These are phyloP conservation scores for Cephus runcator DNA, from an alignment of 2,888 invertebrate species.

Conservation along the genomic window DNA sequence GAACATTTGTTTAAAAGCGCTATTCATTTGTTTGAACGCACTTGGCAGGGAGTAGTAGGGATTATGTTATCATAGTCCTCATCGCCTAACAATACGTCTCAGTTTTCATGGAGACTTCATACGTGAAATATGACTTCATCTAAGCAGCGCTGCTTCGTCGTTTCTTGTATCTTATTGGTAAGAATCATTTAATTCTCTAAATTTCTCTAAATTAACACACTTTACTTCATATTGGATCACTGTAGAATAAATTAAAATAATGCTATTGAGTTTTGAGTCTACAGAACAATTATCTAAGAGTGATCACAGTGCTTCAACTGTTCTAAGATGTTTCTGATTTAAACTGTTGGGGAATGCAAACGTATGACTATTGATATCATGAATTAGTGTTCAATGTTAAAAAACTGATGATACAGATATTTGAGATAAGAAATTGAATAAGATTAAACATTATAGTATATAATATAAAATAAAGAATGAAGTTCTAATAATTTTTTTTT, in stretches of 20 bases:
- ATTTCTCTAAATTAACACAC: neutral
- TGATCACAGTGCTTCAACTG: neutral
- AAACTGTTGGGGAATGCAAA: neutral
- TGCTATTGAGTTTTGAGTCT: neutral
- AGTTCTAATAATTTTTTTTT: neutral
- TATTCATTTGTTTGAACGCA: neutral
- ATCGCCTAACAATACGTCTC: neutral
- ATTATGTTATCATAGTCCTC: neutral
- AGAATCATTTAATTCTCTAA: neutral
- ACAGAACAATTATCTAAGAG: neutral
- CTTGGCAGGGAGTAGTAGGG: neutral
- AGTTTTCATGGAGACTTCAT: slow-evolving; percentile 4
- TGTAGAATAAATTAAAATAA: neutral
- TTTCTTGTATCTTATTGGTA: neutral
- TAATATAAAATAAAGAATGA: neutral
- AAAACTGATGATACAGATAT: neutral
- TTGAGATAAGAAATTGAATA: neutral
- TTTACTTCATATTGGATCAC: neutral
- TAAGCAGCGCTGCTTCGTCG: neutral
- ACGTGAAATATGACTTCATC: neutral
- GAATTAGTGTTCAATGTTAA: neutral
- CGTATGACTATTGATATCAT: neutral
- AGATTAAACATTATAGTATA: neutral
- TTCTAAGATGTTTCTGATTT: neutral
- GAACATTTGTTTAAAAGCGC: neutral